These are phyloP conservation scores for Lithophane leautieri DNA, from an alignment of 2,888 invertebrate genomes.

Conservation along the genomic window DNA sequence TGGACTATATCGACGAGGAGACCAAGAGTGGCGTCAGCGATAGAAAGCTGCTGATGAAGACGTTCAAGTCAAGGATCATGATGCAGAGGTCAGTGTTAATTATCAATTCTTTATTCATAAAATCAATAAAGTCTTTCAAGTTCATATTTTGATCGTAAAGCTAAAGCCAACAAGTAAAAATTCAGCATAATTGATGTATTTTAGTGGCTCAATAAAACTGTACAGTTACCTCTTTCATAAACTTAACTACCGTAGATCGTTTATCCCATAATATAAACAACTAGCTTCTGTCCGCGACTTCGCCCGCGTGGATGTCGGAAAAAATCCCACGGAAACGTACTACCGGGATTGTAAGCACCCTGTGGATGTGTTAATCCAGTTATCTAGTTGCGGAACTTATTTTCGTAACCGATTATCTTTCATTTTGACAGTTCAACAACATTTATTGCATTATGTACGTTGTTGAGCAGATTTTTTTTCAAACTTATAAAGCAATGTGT, in stretches of 20 bases:
- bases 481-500: no score
- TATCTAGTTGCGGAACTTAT: no score
- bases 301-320: no score
- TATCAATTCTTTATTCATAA: neutral
- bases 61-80: conserved; percentile 85
- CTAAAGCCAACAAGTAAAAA: neutral
- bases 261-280: neutral
- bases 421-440: no score
- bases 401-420: no score
- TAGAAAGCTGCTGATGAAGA: conserved; percentile 80
- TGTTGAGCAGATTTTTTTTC: no score
- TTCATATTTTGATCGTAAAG: conserved; percentile 16
- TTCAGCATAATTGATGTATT: neutral
- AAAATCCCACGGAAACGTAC: no score
- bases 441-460: no score
- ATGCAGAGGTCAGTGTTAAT: conserved; percentile 74
- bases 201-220: neutral
- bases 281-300: no score
- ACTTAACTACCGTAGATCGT: neutral
- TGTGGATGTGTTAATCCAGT: no score
- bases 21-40: conserved; percentile 74
- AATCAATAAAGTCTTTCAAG: neutral
- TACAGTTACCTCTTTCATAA: conserved; percentile 22
- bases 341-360: no score
- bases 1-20: conserved; percentile 81